These are phyloP conservation scores for Lutjanus campechanus DNA, from an alignment of 2,797 vertebrate species.

Conservation along the genomic window DNA sequence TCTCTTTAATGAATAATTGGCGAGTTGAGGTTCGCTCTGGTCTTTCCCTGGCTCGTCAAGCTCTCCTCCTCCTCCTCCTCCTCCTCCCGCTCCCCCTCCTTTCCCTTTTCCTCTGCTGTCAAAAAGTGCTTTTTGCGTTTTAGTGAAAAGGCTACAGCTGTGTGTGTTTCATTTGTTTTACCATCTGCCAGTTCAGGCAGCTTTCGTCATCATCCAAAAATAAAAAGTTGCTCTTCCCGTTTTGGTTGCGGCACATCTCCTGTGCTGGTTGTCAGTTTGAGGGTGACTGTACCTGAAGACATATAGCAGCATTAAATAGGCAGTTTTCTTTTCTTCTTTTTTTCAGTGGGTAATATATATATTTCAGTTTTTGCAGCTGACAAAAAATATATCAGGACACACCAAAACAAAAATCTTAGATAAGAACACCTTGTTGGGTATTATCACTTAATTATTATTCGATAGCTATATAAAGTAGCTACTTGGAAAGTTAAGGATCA, in stretches of 20 bases:
- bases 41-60: neutral
- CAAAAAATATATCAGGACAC: neutral
- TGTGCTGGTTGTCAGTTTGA: neutral
- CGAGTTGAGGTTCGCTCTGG: constrained; percentile 1
- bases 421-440: too few relatives aligned
- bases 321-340: neutral
- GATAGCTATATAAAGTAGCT: too few relatives aligned
- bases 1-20: constrained; percentile 25
- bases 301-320: neutral
- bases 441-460: too few relatives aligned
- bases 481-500: too few relatives aligned
- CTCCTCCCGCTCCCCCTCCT: neutral
- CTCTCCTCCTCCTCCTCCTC: constrained; percentile 9
- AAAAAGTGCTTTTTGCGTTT: neutral
- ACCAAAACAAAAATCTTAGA: neutral
- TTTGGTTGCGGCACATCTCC: neutral
- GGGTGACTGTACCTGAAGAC: neutral
- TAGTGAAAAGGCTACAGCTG: constrained; percentile 9
- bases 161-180: constrained; percentile 4
- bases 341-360: neutral
- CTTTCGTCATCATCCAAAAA: neutral
- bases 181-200: constrained; percentile 15
- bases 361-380: neutral
- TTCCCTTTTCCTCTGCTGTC: neutral
- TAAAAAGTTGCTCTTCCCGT: neutral